Percentiles rank a stretch among this genome's conserved stretches.
These are phyloP conservation scores for Lacanobia oleracea DNA, from an alignment of 2,888 invertebrate genomes.

Conservation along the genomic window DNA sequence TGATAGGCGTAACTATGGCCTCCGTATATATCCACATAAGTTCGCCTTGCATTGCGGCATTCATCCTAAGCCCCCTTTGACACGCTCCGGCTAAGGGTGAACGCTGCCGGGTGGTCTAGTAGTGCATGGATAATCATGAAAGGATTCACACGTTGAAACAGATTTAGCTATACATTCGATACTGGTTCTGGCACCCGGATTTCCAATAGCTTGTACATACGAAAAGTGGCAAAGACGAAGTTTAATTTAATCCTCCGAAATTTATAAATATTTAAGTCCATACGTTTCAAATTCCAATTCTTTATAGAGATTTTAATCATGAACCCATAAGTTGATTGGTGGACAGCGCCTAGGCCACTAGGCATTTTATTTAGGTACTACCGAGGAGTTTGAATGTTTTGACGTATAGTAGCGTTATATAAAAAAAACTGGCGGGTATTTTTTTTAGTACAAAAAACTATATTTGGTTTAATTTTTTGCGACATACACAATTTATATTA, in stretches of 20 bases:
- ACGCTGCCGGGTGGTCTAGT: background rate
- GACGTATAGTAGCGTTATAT: too few species aligned
- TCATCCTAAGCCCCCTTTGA: background rate
- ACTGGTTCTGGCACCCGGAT: background rate
- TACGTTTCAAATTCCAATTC: background rate
- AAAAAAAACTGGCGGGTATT: too few species aligned
- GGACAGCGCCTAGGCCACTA: background rate
- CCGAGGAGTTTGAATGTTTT: too few species aligned
- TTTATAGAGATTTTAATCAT: background rate
- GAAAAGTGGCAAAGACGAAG: background rate
- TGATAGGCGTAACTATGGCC: background rate
- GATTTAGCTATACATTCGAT: background rate
- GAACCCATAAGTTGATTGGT: background rate
- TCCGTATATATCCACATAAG: too few species aligned
- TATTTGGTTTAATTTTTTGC: too few species aligned
- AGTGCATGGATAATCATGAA: background rate
- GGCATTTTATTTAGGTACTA: background rate
- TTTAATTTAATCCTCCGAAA: background rate
- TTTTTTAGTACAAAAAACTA: too few species aligned
- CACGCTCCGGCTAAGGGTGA: background rate
- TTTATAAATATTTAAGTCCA: background rate
- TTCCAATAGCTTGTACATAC: background rate
- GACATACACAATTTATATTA: too few species aligned
- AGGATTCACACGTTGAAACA: constrained; percentile 1
- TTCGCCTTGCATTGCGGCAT: background rate